Conservation (phyloP, 2,113 vertebrate species). For the Oxyruncus cristatus region DNA sequence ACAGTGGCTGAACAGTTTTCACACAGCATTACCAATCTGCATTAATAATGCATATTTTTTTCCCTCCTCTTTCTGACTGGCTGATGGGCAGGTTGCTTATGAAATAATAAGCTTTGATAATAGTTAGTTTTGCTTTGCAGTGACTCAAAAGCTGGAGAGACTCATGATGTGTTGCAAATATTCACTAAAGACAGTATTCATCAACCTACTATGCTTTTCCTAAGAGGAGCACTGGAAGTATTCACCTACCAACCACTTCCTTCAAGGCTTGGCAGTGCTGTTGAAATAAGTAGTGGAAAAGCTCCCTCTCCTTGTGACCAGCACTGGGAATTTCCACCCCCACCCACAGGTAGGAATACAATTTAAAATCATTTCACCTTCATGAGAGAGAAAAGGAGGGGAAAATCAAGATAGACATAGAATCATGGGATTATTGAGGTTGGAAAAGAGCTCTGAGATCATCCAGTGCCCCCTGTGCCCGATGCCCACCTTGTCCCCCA, state of each 20-base stretch:
- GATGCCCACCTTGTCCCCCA: neutral
- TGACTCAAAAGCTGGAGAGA: neutral
- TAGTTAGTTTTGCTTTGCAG: neutral
- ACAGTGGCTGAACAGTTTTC: conserved; percentile 39
- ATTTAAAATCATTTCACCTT: neutral
- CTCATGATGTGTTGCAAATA: neutral
- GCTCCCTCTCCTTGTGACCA: neutral
- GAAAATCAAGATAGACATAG: neutral
- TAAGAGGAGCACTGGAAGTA: neutral
- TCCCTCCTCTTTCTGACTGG: neutral
- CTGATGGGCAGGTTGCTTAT: neutral
- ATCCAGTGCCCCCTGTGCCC: neutral
- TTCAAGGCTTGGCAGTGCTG: neutral
- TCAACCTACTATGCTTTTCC: neutral
- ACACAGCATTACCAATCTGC: neutral
- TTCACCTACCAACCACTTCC: neutral
- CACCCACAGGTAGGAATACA: neutral
- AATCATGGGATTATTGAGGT: neutral
- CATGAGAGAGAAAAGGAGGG: neutral
- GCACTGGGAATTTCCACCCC: neutral
- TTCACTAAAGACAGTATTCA: neutral
- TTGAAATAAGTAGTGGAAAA: neutral
- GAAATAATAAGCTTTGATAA: conserved; percentile 33
- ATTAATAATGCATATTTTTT: neutral
- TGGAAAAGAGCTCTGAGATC: neutral